phyloP scores from a whole-genome alignment of 2,797 vertebrate species.

The Sternotherus odoratus region DNA sequence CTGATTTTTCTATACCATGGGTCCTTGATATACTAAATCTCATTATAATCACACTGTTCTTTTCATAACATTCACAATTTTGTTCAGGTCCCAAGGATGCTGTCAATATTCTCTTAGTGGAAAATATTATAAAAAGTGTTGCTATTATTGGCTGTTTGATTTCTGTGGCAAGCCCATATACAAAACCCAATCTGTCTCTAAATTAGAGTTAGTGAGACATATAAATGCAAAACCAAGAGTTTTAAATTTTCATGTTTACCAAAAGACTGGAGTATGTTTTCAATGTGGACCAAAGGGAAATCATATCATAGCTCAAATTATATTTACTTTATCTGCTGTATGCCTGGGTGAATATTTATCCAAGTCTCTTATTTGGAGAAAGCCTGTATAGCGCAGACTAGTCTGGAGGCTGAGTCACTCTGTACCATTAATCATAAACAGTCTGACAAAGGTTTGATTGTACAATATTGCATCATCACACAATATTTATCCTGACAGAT shows the following conservation, averaged over 20 bases:
- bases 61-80: neutral
- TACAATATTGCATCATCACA: neutral
- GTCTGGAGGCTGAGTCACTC: accelerated
- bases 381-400: accelerated
- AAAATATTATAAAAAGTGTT: neutral
- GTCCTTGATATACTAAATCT: neutral
- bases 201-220: neutral
- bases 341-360: neutral
- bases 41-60: neutral
- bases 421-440: neutral
- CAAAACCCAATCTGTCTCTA: neutral
- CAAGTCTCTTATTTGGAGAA: neutral
- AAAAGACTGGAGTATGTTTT: neutral
- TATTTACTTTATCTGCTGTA: neutral
- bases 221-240: neutral
- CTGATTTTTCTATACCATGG: neutral
- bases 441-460: neutral
- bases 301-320: neutral
- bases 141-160: neutral
- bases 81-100: neutral
- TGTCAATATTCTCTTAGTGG: neutral
- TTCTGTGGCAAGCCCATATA: neutral
- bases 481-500: neutral
- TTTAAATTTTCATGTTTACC: neutral
- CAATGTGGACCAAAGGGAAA: neutral